Conservation (phyloP, 1,140 invertebrate genomes). For the Magallana ariakensis region DNA sequence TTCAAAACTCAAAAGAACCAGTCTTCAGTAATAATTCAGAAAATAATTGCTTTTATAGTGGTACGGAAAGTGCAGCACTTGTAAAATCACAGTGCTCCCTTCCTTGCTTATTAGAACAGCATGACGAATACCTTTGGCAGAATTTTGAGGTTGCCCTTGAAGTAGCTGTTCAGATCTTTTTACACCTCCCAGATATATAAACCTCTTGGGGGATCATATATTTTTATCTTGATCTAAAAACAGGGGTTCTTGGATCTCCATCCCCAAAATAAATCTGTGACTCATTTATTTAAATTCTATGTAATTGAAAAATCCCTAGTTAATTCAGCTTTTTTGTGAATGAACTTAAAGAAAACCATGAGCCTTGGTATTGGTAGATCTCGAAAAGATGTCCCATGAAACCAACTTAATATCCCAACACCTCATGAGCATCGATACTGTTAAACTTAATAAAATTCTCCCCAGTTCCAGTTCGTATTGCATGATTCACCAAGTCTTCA, state of each 20-base stretch:
- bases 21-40: not conserved
- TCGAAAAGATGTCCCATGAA: too few relatives aligned
- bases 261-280: constrained; percentile 14
- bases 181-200: constrained; percentile 12
- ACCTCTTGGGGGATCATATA: constrained; percentile 12
- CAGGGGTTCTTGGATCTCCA: not conserved
- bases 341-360: too few relatives aligned
- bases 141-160: constrained; percentile 5
- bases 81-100: not conserved
- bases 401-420: too few relatives aligned
- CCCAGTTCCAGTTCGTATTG: not conserved
- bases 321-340: too few relatives aligned
- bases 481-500: constrained; percentile 18
- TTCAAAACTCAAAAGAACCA: not conserved
- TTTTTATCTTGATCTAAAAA: constrained; percentile 10
- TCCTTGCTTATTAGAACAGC: constrained; percentile 20
- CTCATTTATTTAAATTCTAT: constrained; percentile 4
- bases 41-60: constrained; percentile 16
- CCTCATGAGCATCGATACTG: too few relatives aligned
- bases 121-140: constrained; percentile 18
- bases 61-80: constrained; percentile 2
- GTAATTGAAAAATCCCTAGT: not conserved
- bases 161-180: constrained; percentile 24
- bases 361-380: too few relatives aligned
- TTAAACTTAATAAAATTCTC: too few relatives aligned